Percentiles rank a stretch among this genome's conserved stretches.
Evolutionary conservation across 64 coral and sea anemone genomes (phyloP).

Genomic region (Platygyra sinensis): DNA sequence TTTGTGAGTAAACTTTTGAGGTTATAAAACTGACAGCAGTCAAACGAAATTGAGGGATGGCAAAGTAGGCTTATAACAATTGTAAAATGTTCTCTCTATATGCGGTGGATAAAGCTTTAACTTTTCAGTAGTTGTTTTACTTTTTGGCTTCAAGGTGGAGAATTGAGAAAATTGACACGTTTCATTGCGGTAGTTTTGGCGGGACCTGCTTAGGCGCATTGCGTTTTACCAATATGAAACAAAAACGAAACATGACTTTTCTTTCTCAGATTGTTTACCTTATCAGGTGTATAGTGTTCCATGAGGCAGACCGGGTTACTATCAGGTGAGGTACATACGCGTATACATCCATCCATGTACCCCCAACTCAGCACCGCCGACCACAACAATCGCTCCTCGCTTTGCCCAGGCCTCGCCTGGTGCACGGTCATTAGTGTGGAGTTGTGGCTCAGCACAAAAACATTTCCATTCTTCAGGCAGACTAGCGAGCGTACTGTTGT

Average conservation of each 20-base stretch:
- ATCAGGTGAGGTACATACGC: constrained; percentile 45
- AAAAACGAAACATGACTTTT: no score
- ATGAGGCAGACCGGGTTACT: constrained; percentile 62
- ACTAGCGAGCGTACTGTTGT: constrained; percentile 59
- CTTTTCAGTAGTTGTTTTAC: no score
- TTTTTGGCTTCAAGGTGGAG: no score
- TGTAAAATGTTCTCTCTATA: no score
- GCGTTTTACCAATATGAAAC: no score
- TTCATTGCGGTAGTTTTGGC: no score
- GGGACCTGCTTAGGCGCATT: no score
- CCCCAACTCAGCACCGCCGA: constrained; percentile 87
- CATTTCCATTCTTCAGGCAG: constrained; percentile 57
- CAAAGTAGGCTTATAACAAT: no score
- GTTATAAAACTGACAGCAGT: no score
- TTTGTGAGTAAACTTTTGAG: no score
- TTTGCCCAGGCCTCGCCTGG: constrained; percentile 53
- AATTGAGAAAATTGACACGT: not conserved
- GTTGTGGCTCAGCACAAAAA: constrained; percentile 72
- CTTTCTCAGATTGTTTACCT: constrained; percentile 13
- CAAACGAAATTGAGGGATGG: no score
- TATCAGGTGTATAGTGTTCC: constrained; percentile 86
- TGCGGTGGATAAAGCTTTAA: no score
- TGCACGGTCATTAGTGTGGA: constrained; percentile 65
- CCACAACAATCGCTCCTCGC: constrained; percentile 65
- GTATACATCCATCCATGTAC: constrained; percentile 73